phyloP scores from a whole-genome alignment of 2,888 invertebrate genomes.

The Macrosoma leucophasiata region DNA sequence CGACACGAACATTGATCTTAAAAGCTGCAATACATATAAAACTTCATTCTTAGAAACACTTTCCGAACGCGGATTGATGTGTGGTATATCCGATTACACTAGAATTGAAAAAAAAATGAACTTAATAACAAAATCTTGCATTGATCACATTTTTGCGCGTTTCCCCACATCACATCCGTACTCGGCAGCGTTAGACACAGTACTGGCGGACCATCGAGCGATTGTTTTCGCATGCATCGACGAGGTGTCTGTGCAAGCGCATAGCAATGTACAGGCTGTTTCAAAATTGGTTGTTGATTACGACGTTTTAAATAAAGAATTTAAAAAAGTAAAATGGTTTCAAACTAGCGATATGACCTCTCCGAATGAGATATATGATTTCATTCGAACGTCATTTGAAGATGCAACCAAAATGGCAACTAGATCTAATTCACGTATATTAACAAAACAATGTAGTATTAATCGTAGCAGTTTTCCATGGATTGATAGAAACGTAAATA shows the following conservation, averaged over 20 bases:
- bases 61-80: conserved; percentile 6
- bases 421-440: too few species aligned
- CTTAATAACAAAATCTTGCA: conserved; percentile 13
- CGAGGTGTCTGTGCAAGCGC: not conserved
- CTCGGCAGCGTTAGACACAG: conserved; percentile 8
- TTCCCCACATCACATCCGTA: conserved; percentile 12
- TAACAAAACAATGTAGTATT: too few species aligned
- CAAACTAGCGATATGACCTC: conserved; percentile 4
- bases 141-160: conserved; percentile 18
- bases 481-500: too few species aligned
- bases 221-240: conserved; percentile 8
- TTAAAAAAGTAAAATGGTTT: conserved; percentile 8
- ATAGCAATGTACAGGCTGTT: conserved; percentile 7
- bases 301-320: conserved; percentile 3
- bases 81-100: conserved; percentile 10
- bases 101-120: conserved; percentile 10
- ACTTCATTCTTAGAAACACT: too few species aligned
- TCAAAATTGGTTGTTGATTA: conserved; percentile 1
- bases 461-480: too few species aligned
- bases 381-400: too few species aligned
- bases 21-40: too few species aligned
- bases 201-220: conserved; percentile 22
- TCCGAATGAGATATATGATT: too few species aligned
- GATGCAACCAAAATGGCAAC: too few species aligned
- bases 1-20: too few species aligned